Base-by-base conservation (phyloP, 2,888 invertebrate genomes). In the Pachycephus smyrnensis region DNA sequence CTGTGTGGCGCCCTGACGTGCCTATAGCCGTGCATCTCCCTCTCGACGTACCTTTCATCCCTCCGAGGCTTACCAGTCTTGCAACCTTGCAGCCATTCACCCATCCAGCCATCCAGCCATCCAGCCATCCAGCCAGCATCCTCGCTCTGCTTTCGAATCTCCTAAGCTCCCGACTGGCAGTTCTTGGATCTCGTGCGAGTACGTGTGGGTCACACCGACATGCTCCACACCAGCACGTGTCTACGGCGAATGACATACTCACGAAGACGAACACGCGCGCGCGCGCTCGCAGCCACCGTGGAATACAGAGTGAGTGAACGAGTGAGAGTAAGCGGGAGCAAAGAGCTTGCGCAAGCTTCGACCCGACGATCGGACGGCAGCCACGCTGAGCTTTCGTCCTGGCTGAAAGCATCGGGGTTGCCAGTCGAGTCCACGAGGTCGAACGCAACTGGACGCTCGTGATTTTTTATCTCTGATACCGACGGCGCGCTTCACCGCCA, bases 301-400 rank as follows among this genome's bases (percentile, higher is more conserved):
- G 15, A 40, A 40, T 40, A 15, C 40, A 40, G 40, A 15, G 40
- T 0, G 84, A 83, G 84, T 81, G 80, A 81, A 84, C 78, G 83
- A 82, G 83, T 11, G 40, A 37, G 75, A 12, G 37, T 4, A 4
- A 37, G 4, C 75, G 82, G 76, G 82, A 76, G 80, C 80, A 84
- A 84, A 80, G 89, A 89, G 89, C 86, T 89, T 90, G 90, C 90
- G 90, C 90, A 87, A 89, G 87, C 85, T 89, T 90, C 90, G 88
- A 88, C 89, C 89, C 88, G 83, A 82, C 84, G 86, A 84, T 88
- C 86, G 86, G 82, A 82, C 85, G 87, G 88, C 85, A 86, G 82
- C 85, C 82, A 86, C 86, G 85, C 79, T 82, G 82, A 82, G 82
- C 81, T 82, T 81, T 84, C 81, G 81, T 81, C 40, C 40, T 15